phyloP scores from a whole-genome alignment of 1,140 invertebrate species.

The Brachionus rubens region DNA sequence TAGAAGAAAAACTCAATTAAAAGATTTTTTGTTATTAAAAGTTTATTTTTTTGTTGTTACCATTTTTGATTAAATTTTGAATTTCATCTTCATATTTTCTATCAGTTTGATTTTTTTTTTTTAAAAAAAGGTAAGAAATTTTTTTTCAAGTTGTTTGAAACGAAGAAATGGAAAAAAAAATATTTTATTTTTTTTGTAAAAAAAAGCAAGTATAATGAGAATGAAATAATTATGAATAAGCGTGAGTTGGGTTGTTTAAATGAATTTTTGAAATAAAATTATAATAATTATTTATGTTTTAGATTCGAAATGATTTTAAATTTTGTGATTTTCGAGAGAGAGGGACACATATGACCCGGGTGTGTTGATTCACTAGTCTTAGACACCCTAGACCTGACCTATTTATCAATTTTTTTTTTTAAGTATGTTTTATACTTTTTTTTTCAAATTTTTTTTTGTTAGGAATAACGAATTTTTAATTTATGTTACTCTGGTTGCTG shows the following conservation, averaged over 20 bases:
- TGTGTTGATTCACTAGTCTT: no score
- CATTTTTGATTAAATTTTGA: background rate
- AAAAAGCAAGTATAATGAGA: constrained; percentile 23
- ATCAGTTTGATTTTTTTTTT: background rate
- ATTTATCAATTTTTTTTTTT: background rate
- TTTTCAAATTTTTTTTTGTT: background rate
- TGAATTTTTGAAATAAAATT: background rate
- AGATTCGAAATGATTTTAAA: no score
- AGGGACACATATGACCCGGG: no score
- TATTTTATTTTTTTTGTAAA: background rate
- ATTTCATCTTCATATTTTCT: background rate
- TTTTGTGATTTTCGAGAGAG: no score
- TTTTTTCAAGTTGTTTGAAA: constrained; percentile 9
- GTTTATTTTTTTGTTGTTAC: no score
- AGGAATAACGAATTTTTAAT: background rate
- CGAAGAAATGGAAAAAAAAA: constrained; percentile 1
- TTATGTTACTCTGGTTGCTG: background rate
- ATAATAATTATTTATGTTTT: no score
- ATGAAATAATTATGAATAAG: constrained; percentile 41
- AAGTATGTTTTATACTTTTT: no score
- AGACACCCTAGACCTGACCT: background rate
- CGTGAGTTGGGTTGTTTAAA: background rate
- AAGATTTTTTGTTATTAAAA: no score
- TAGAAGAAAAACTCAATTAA: background rate
- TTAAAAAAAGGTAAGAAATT: background rate